phyloP scores from a whole-genome alignment of 2,888 invertebrate species.

The Electrophaes corylata region DNA sequence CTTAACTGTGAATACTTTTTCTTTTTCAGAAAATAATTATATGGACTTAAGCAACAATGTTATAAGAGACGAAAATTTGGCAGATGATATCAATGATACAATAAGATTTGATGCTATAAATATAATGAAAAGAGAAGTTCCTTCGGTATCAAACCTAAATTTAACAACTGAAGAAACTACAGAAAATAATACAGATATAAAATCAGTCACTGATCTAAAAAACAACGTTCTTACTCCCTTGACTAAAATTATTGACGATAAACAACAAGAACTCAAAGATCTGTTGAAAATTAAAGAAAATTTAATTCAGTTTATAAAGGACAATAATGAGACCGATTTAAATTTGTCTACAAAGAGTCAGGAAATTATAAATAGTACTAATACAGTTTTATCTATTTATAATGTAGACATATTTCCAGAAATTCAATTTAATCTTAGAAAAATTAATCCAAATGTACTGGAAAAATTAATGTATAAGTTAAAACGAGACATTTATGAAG shows the following conservation, averaged over 20 bases:
- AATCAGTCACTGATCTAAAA: slow-evolving; percentile 39
- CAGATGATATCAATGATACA: slow-evolving; percentile 30
- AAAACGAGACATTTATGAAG: slow-evolving; percentile 61
- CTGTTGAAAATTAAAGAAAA: slow-evolving; percentile 54
- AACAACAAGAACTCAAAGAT: slow-evolving; percentile 56
- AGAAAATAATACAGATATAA: slow-evolving; percentile 24
- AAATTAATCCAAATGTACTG: slow-evolving; percentile 35
- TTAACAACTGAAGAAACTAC: slow-evolving; percentile 16
- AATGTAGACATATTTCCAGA: slow-evolving; percentile 50
- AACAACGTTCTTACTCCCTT: slow-evolving; percentile 52
- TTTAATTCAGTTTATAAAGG: slow-evolving; percentile 48
- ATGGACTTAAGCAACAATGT: slow-evolving; percentile 12
- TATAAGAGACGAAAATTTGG: slow-evolving; percentile 31
- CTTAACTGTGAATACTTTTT: too few species aligned
- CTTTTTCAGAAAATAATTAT: slow-evolving; percentile 11
- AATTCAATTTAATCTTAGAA: slow-evolving; percentile 42
- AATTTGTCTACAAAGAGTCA: slow-evolving; percentile 27
- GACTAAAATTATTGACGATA: slow-evolving; percentile 54
- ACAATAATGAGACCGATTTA: slow-evolving; percentile 37
- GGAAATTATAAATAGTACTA: slow-evolving; percentile 26
- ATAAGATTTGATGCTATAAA: slow-evolving; percentile 41
- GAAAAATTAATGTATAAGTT: slow-evolving; percentile 56
- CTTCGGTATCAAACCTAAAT: slow-evolving; percentile 16
- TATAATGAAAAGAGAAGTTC: slow-evolving; percentile 59
- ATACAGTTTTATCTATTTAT: slow-evolving; percentile 45